phyloP scores from a whole-genome alignment of 2,113 vertebrate species.

The Zosterops pallidus region DNA sequence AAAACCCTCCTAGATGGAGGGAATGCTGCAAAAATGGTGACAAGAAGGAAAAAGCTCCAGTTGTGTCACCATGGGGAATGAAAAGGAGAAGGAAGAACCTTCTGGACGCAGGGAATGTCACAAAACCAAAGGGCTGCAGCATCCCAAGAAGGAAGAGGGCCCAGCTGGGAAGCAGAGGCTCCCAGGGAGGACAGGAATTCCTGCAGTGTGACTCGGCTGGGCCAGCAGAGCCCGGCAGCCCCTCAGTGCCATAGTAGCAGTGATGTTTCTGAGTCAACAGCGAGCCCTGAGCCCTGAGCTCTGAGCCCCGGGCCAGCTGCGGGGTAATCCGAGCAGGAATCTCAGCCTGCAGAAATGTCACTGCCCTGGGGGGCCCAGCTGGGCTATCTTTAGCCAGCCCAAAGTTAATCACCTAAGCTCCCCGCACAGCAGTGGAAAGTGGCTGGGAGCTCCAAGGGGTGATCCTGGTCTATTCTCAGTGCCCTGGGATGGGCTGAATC shows the following conservation, averaged over 20 bases:
- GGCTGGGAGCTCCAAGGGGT: slow-evolving; percentile 26
- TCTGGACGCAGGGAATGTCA: background rate
- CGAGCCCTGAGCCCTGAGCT: rapidly evolving
- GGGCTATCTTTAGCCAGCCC: slow-evolving; percentile 36
- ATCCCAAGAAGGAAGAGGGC: background rate
- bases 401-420: slow-evolving; percentile 17
- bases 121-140: background rate
- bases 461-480: slow-evolving; percentile 50
- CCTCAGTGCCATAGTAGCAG: slow-evolving; percentile 14
- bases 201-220: background rate
- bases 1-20: background rate
- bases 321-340: background rate
- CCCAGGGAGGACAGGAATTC: background rate
- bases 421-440: background rate
- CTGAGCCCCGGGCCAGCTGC: slow-evolving; percentile 15
- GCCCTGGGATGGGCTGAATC: background rate
- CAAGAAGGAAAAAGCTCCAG: background rate
- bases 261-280: slow-evolving; percentile 28
- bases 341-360: slow-evolving; percentile 21
- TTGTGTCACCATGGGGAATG: too few relatives aligned
- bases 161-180: background rate
- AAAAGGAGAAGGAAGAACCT: background rate
- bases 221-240: background rate
- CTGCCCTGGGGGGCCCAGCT: background rate
- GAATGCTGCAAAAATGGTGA: background rate